Conservation (phyloP, 2,888 invertebrate species). For the Parascotia fuliginaria region DNA sequence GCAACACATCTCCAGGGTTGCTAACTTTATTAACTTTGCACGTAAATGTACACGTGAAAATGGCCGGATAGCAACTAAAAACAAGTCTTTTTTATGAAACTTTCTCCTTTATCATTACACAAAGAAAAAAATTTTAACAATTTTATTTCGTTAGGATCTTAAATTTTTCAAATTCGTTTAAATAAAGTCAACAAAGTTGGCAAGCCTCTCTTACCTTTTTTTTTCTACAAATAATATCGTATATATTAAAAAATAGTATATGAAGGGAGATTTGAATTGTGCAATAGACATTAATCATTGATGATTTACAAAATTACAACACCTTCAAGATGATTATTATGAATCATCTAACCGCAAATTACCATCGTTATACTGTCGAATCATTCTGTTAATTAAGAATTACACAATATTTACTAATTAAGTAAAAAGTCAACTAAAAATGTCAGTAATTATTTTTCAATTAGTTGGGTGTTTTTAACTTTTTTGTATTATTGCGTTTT, state of each 20-base stretch:
- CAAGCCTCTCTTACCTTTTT: not conserved
- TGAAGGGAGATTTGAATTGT: not conserved
- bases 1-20: not conserved
- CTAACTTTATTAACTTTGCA: not conserved
- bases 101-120: too few relatives aligned
- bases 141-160: too few relatives aligned
- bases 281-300: not conserved
- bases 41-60: not conserved
- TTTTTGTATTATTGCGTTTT: constrained; percentile 11
- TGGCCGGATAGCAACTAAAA: too few relatives aligned
- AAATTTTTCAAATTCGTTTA: too few relatives aligned
- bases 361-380: constrained; percentile 23
- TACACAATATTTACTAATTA: constrained; percentile 20
- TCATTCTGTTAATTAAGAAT: constrained; percentile 17
- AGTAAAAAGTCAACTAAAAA: constrained; percentile 18
- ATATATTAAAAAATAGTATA: not conserved
- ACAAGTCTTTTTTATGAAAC: too few relatives aligned
- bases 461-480: constrained; percentile 15
- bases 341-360: constrained; percentile 18
- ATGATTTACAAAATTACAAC: not conserved
- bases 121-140: too few relatives aligned
- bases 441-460: constrained; percentile 20
- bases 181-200: not conserved
- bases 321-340: not conserved
- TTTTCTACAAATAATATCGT: too few relatives aligned